These are phyloP conservation scores for Vulpes ferrilata DNA, from an alignment of 2,113 vertebrate species.

Conservation along the genomic window DNA sequence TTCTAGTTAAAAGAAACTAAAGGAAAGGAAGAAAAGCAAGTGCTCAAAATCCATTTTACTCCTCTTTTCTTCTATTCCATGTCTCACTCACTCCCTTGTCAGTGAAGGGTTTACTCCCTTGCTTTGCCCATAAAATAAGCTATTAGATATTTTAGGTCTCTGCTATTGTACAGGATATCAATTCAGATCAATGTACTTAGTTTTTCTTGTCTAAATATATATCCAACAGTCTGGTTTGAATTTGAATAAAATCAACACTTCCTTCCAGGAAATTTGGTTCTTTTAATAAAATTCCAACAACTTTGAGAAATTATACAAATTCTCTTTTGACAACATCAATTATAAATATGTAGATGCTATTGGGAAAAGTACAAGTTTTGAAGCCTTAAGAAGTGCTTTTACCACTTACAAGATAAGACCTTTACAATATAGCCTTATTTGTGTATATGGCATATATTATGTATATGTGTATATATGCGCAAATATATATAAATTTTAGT, in stretches of 20 bases:
- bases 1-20: slow-evolving; percentile 18
- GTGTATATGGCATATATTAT: neutral
- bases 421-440: slow-evolving; percentile 22
- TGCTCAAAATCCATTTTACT: neutral
- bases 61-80: neutral
- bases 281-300: slow-evolving; percentile 51
- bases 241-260: slow-evolving; percentile 64
- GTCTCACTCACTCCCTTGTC: neutral
- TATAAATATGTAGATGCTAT: slow-evolving; percentile 36
- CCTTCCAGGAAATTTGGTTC: slow-evolving; percentile 51
- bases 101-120: neutral
- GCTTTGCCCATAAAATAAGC: neutral
- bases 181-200: neutral
- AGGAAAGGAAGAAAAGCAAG: neutral
- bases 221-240: slow-evolving; percentile 40
- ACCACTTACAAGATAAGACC: neutral
- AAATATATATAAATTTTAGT: neutral
- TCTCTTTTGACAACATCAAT: slow-evolving; percentile 41
- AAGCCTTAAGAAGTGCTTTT: neutral
- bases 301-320: slow-evolving; percentile 53
- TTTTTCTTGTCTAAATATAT: slow-evolving; percentile 59
- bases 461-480: neutral
- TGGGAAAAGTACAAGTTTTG: slow-evolving; percentile 17
- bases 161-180: neutral
- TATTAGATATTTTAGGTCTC: neutral